phyloP scores from a whole-genome alignment of 2,888 invertebrate genomes.

The Leptopilina myrica region DNA sequence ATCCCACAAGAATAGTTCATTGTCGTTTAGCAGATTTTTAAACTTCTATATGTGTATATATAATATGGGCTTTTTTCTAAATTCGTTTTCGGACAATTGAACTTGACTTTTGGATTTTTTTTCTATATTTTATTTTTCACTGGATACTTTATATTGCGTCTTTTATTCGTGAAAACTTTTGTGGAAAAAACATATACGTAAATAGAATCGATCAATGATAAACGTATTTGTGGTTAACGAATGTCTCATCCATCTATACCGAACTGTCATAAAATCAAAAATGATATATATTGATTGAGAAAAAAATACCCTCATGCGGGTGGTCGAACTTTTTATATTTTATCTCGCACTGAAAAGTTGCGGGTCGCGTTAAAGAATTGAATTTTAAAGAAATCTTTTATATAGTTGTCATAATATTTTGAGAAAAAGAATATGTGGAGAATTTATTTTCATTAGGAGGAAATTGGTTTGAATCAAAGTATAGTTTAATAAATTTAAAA shows the following conservation, averaged over 20 bases:
- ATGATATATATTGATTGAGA: slow-evolving; percentile 9
- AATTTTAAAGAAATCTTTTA: neutral
- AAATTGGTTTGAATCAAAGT: too few relatives aligned
- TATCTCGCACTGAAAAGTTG: slow-evolving; percentile 19
- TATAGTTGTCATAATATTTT: neutral
- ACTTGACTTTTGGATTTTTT: slow-evolving; percentile 18
- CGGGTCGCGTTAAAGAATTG: neutral
- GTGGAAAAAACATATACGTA: neutral
- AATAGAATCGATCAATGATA: slow-evolving; percentile 27
- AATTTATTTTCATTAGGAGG: neutral
- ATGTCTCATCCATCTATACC: slow-evolving; percentile 32
- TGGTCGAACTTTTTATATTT: neutral
- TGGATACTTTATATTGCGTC: neutral
- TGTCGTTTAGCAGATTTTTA: slow-evolving; percentile 50
- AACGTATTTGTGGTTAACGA: slow-evolving; percentile 34
- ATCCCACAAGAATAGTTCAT: slow-evolving; percentile 54
- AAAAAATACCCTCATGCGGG: slow-evolving; percentile 35
- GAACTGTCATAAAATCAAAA: neutral
- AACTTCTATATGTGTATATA: slow-evolving; percentile 28
- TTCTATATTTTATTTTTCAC: neutral
- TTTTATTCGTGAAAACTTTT: slow-evolving; percentile 27
- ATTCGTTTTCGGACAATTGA: slow-evolving; percentile 30
- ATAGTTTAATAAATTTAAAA: too few relatives aligned
- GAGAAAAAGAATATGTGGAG: too few relatives aligned
- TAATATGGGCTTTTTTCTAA: slow-evolving; percentile 45